Base-by-base conservation (phyloP, 2,797 vertebrate genomes). In the Phrynocephalus vlangalii region DNA sequence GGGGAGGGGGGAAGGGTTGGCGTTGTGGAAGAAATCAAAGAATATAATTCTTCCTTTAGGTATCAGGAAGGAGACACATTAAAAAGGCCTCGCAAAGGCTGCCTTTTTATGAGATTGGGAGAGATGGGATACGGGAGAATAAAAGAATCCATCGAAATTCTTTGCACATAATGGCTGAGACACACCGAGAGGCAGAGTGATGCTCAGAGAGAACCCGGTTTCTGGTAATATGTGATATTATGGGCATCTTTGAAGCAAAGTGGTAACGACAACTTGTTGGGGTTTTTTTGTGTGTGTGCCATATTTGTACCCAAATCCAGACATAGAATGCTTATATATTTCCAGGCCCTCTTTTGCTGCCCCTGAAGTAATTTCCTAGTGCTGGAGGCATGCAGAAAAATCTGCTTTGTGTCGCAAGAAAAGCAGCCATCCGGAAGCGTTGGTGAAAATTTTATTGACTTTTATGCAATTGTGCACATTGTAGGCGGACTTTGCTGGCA, bases 11-110 rank as follows among this genome's bases (percentile, higher is more conserved):
- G 16, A 66, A 15, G 38, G 5, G 38, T 44, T 44, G 38, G 38
- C 38, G 38, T 44, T 44, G 38, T 44, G 38, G 38, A 44, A 15
- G 52, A 30, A 78, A 38, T 67, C 18, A 63, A 66, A 71, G 85
- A 90, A 82, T 83, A 89, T 92, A 91, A 90, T 91, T 86, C 88
- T 87, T 87, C 80, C 77, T 73, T 63, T 71, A 87, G 83, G 89
- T 13, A 90, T 13, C 20, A 85, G 16, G 22, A 50, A 24, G n/a
- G 90, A 88, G 80, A 85, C 91, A 79, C 0, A 3, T 50, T 89
- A 44, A 44, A 44, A 9, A 71, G 6, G 70, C 28, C 83, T 90
- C 88, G 70, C 2, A 90, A 88, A 79, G 18, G 1, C 3, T 83
- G 30, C n/a, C 1, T 80, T 91, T 87, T 80, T 82, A 48, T 20